Evolutionary conservation across 2,113 vertebrate genomes (phyloP).

Genomic region (Delphinus delphis): DNA sequence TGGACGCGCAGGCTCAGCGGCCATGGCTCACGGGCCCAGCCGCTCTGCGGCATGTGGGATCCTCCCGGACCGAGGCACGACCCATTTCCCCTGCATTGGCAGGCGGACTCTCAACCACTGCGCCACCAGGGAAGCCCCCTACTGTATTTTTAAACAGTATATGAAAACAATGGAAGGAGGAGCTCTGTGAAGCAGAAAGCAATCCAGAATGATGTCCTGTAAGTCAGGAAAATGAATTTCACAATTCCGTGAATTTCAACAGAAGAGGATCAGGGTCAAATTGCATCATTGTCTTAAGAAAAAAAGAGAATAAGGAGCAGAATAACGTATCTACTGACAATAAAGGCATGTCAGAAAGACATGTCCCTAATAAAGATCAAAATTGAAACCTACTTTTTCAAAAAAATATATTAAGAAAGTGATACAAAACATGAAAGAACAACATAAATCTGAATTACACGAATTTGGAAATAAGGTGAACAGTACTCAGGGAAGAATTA

Average conservation of each 20-base stretch:
- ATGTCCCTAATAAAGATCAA: not conserved
- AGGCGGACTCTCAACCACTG: too few relatives aligned
- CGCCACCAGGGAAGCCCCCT: too few relatives aligned
- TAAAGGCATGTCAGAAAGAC: not conserved
- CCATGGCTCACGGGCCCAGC: too few relatives aligned
- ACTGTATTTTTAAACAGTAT: not conserved
- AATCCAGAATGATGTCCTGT: not conserved
- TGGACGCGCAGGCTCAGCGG: not conserved
- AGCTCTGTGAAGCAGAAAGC: not conserved
- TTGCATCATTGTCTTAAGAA: not conserved
- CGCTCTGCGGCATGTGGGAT: too few relatives aligned
- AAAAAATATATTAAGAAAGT: not conserved
- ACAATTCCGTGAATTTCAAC: not conserved
- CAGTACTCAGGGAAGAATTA: not conserved
- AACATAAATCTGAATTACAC: not conserved
- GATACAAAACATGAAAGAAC: not conserved
- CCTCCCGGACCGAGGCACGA: too few relatives aligned
- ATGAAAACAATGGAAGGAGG: not conserved
- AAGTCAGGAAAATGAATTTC: not conserved
- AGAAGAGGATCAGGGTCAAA: not conserved
- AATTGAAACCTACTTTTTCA: not conserved
- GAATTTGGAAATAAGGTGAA: not conserved
- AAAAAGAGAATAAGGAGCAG: not conserved
- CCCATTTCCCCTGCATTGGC: too few relatives aligned
- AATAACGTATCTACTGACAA: not conserved